These are phyloP conservation scores for Tryphoninae sp. DNA, from an alignment of 2,888 invertebrate genomes.

Conservation along the genomic window DNA sequence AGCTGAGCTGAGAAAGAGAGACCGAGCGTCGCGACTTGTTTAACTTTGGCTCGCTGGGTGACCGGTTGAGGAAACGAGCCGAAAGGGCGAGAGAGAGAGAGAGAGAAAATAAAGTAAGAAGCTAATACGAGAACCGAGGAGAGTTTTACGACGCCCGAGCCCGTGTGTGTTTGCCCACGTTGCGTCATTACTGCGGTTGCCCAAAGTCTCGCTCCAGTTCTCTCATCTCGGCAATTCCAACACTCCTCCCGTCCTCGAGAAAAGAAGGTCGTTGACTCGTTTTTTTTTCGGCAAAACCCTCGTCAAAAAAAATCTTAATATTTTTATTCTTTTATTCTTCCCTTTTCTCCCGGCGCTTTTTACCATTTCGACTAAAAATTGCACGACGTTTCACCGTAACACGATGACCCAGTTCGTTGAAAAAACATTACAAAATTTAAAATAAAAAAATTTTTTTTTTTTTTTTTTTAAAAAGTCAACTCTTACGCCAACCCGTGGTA, in stretches of 20 bases:
- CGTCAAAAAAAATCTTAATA: too few species aligned
- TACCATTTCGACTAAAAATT: neutral
- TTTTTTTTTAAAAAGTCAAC: neutral
- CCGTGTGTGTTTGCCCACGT: neutral
- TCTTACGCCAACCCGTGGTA: neutral
- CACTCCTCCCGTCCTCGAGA: neutral
- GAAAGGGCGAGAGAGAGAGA: slow-evolving; percentile 9
- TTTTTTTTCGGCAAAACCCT: neutral
- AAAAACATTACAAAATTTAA: neutral
- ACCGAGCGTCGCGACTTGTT: slow-evolving; percentile 52
- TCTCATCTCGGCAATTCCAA: slow-evolving; percentile 10
- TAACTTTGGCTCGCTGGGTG: slow-evolving; percentile 38
- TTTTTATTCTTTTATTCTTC: too few species aligned
- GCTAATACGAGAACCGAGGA: slow-evolving; percentile 19
- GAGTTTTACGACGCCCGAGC: slow-evolving; percentile 46
- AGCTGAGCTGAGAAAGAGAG: neutral
- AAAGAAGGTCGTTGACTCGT: neutral
- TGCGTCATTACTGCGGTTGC: slow-evolving; percentile 31
- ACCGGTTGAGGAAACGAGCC: slow-evolving; percentile 3
- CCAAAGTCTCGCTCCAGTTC: slow-evolving; percentile 19
- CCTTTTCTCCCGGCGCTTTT: neutral
- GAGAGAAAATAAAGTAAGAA: neutral
- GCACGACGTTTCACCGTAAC: neutral
- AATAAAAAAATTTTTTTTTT: neutral
- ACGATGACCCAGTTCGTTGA: neutral